phyloP scores from a whole-genome alignment of 2,797 vertebrate species.

The Catamblyrhynchus diadema region DNA sequence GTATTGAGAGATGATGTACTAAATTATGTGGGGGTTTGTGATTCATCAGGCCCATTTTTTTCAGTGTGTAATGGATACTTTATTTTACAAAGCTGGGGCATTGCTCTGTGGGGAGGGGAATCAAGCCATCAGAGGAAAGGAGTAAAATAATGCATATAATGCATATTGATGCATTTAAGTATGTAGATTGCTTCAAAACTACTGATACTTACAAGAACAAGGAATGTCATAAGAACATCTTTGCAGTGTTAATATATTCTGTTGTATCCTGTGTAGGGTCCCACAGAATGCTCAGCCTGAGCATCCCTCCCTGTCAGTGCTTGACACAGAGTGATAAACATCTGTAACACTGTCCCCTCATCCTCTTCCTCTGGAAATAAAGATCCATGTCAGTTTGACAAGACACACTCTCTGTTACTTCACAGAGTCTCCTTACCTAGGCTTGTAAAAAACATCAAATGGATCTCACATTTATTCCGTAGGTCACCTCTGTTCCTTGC shows the following conservation, averaged over 20 bases:
- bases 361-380: not conserved
- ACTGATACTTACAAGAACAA: not conserved
- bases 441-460: not conserved
- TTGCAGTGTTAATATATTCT: not conserved
- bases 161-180: not conserved
- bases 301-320: not conserved
- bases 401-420: not conserved
- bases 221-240: not conserved
- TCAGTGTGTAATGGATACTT: constrained; percentile 27
- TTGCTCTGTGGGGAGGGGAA: not conserved
- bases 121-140: not conserved
- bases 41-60: constrained; percentile 62
- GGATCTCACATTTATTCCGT: not conserved
- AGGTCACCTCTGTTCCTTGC: not conserved
- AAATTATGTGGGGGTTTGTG: constrained; percentile 42
- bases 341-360: not conserved
- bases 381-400: not conserved
- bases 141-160: constrained; percentile 4
- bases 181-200: constrained; percentile 3
- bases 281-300: not conserved
- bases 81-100: constrained; percentile 19
- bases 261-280: not conserved
- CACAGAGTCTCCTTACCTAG: not conserved
- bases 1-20: constrained; percentile 28
- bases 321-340: not conserved